These are phyloP conservation scores for Congeria kusceri DNA, from an alignment of 2,888 invertebrate species.

Conservation along the genomic window DNA sequence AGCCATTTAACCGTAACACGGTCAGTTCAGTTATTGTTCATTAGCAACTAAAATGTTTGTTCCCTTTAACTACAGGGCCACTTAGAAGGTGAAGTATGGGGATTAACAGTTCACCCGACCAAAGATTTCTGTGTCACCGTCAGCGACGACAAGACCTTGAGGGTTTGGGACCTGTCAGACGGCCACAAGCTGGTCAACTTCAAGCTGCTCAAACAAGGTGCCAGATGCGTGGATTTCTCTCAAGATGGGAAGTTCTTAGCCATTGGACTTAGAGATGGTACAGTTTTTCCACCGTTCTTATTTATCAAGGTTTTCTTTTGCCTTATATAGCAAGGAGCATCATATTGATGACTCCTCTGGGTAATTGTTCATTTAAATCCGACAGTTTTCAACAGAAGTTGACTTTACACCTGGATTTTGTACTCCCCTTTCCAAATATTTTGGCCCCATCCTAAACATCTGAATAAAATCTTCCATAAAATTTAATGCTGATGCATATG, in stretches of 20 bases:
- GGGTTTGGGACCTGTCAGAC: constrained; percentile 83
- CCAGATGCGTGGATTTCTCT: constrained; percentile 84
- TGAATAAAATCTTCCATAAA: too few relatives aligned
- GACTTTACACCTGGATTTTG: too few relatives aligned
- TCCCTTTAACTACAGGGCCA: constrained; percentile 82
- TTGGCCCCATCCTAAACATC: too few relatives aligned
- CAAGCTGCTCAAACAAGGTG: constrained; percentile 83
- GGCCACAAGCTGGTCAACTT: constrained; percentile 81
- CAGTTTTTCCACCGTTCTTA: constrained; percentile 16
- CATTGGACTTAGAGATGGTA: constrained; percentile 86
- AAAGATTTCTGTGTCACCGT: constrained; percentile 84
- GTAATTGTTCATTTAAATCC: background rate
- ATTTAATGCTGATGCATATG: too few relatives aligned
- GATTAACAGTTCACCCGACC: constrained; percentile 84
- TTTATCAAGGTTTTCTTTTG: too few relatives aligned
- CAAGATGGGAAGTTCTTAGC: constrained; percentile 85
- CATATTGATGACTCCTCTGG: too few relatives aligned
- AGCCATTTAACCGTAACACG: too few relatives aligned
- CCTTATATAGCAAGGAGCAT: too few relatives aligned
- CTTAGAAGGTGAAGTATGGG: constrained; percentile 86
- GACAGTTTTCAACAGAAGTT: background rate
- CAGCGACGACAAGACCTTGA: constrained; percentile 85
- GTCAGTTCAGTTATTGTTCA: too few relatives aligned
- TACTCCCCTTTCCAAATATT: too few relatives aligned
- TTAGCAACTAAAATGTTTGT: background rate